A percentile compares a stretch with the other conserved stretches of the same genome.
These are phyloP conservation scores for Stegastes partitus DNA, from an alignment of 2,113 vertebrate species.

Conservation along the genomic window DNA sequence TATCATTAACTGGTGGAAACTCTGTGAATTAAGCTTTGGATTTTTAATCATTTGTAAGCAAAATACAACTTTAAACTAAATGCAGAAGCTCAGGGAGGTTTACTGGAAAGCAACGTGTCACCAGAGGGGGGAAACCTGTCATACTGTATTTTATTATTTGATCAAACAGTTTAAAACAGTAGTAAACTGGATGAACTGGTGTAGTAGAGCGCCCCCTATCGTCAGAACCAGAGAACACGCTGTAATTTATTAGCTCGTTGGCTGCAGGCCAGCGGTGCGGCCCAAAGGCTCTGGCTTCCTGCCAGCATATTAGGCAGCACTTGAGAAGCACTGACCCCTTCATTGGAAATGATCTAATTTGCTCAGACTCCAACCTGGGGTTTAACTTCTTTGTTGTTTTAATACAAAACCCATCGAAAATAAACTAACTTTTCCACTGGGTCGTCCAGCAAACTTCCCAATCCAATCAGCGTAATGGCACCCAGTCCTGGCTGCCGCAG, in stretches of 20 bases:
- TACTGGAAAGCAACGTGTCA: not conserved
- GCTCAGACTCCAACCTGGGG: slow-evolving; percentile 12
- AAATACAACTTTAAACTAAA: not conserved
- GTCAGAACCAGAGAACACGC: not conserved
- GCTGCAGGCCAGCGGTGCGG: not conserved
- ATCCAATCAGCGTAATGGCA: too few relatives aligned
- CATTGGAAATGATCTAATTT: not conserved
- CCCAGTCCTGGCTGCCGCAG: too few relatives aligned
- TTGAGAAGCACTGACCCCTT: not conserved
- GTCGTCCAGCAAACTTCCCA: too few relatives aligned
- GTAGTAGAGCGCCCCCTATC: not conserved
- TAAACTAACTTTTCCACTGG: too few relatives aligned
- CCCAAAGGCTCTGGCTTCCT: slow-evolving; percentile 10
- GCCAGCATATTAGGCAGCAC: slow-evolving; percentile 11
- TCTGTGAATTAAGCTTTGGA: too few relatives aligned
- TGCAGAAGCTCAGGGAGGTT: not conserved
- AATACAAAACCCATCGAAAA: too few relatives aligned
- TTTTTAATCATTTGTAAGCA: too few relatives aligned
- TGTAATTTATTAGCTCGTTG: not conserved
- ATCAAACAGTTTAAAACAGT: too few relatives aligned
- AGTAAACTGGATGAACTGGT: not conserved
- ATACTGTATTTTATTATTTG: too few relatives aligned
- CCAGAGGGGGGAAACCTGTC: not conserved
- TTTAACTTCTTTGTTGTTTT: slow-evolving; percentile 4
- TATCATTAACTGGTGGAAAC: too few relatives aligned